Evolutionary conservation across 2,797 vertebrate genomes (phyloP), one percentile per base, ranked within the genome.

Genomic region (Periophthalmus magnuspinnatus): DNA sequence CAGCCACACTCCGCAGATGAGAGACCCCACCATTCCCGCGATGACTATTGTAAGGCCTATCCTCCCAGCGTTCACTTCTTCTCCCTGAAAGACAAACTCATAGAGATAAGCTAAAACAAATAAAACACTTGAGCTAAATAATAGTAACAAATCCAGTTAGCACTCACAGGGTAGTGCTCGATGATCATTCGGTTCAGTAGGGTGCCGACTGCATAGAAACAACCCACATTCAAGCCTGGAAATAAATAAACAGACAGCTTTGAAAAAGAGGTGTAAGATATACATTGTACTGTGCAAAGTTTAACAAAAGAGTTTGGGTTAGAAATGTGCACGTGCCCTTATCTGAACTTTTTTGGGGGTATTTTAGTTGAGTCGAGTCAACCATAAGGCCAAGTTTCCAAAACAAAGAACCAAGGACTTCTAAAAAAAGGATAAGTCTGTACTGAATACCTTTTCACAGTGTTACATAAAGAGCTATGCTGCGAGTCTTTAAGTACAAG

Each of bases 51-150:
- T 98, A 68, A 99, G 94, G 47, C 97, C 97, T 14, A 99, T 98
- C 81, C 97, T 94, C 75, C 97, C 97, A 82, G 97, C 97, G 72
- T 98, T 98, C 88, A 98, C 91, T 76, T 98, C 96, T 88, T 98
- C 89, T 14, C 95, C 95, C 97, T 98, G 56, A 36, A 34, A 58
- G 24, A 60, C 16, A 65, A 65, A 45, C 24, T 19, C 24, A 70
- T 28, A 21, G 9, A 67, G 36, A 28, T 3, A 16, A 6, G 22
- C 64, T 65, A 28, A 47, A 48, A 55, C 57, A 36, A 11, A 5
- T 68, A 45, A 74, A 22, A 41, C 1, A 11, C 5, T 52, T 22
- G 9, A 14, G 11, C 5, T 32, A 32, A 50, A 32, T 2, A 33
- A 47, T 9, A 63, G n/a, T 16, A 45, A 14, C 1, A 24, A 41